A percentile compares a stretch with the other conserved stretches of the same genome.
These are phyloP conservation scores for Harpagifer antarcticus DNA, from an alignment of 2,797 vertebrate species.

Conservation along the genomic window DNA sequence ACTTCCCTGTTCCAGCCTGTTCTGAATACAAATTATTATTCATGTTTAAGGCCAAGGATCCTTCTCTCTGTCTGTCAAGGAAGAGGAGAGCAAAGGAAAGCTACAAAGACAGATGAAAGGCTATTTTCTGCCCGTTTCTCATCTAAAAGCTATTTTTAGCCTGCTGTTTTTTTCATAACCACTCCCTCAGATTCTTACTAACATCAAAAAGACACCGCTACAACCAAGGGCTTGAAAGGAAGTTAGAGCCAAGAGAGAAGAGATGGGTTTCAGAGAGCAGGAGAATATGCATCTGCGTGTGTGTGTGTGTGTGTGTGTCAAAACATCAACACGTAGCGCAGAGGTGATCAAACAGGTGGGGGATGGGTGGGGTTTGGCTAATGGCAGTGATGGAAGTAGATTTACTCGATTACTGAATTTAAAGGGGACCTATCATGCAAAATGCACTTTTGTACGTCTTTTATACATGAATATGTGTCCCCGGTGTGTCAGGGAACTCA, in stretches of 20 bases:
- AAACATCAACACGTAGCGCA: neutral
- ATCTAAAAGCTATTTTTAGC: constrained; percentile 80
- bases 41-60: constrained; percentile 79
- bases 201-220: constrained; percentile 74
- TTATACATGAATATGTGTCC: too few species aligned
- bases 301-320: constrained; percentile 13
- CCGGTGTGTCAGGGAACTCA: too few species aligned
- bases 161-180: constrained; percentile 67
- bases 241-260: constrained; percentile 24
- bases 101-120: constrained; percentile 81
- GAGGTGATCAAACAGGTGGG: constrained; percentile 28
- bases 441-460: too few species aligned
- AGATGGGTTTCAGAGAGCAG: constrained; percentile 41
- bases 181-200: constrained; percentile 64
- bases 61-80: constrained; percentile 1
- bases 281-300: constrained; percentile 27
- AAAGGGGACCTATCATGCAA: too few species aligned
- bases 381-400: neutral
- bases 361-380: constrained; percentile 8
- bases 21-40: constrained; percentile 71
- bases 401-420: too few species aligned
- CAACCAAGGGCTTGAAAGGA: constrained; percentile 41
- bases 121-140: constrained; percentile 77
- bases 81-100: constrained; percentile 56
- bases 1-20: constrained; percentile 60